Base-by-base conservation (phyloP, 1,140 invertebrate genomes). In the Psix sp. region DNA sequence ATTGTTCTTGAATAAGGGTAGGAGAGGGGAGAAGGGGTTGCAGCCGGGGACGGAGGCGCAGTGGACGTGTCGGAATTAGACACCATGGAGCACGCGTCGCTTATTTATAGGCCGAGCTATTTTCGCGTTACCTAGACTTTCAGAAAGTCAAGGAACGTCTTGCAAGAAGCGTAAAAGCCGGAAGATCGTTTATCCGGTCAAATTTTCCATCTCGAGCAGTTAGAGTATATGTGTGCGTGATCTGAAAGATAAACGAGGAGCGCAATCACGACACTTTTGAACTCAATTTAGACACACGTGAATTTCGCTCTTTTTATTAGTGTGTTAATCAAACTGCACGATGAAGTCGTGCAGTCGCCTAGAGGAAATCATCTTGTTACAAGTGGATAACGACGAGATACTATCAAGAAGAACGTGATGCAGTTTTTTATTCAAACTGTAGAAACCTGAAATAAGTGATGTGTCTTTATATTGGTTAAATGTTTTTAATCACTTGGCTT, bases 131-230 rank as follows among this genome's bases (percentile, higher is more conserved):
- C 60, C 60, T 65, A 65, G 60, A 54, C 60, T 45, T 65, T 52
- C 48, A 39, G 60, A 65, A 65, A 65, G 60, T 65, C 48, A 54
- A 54, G 48, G 60, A 65, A 65, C 48, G 48, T 65, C 21, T 45
- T 13, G 49, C n/a, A n/a, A n/a, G 15, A 16, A 3, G 35, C 38
- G 35, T 46, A 54, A 52, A 45, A 52, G 39, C 48, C 59, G 29
- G 46, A 63, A 52, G 46, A 45, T 17, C 38, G 14, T 63, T 63
- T 45, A 51, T 11, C 18, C 42, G 33, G 24, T 48, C 31, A 26
- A 38, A 60, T 60, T 48, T 60, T 16, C 38, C 51, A 38, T 20
- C 51, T 24, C 39, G 7, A 52, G 48, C 14, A 10, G 15, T 26
- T 16, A 5, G 6, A 14, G 17, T 21, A 40, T 39, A 35, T 15